phyloP scores from a whole-genome alignment of 2,888 invertebrate genomes.

The Macropis europaea region DNA sequence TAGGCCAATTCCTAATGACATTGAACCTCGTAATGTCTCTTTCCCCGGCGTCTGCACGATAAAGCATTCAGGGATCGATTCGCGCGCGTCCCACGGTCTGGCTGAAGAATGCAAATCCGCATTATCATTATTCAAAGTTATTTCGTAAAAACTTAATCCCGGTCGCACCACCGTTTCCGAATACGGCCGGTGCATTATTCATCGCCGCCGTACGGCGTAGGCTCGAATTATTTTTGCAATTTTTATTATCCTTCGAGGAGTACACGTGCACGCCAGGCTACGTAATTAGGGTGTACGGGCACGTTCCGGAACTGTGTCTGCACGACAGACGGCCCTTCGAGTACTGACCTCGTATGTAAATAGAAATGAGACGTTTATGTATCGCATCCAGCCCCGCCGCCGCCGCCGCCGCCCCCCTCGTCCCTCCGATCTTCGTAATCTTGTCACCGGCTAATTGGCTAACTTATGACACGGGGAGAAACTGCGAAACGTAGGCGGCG shows the following conservation, averaged over 20 bases:
- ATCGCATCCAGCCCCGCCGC: no score
- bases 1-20: no score
- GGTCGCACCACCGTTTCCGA: neutral
- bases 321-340: neutral
- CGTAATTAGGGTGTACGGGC: slow-evolving; percentile 4
- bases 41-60: neutral
- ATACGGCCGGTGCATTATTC: slow-evolving; percentile 20
- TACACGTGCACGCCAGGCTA: neutral
- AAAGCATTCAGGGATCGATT: neutral
- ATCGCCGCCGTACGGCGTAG: neutral
- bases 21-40: no score
- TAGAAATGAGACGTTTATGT: slow-evolving; percentile 56
- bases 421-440: no score
- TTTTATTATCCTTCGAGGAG: slow-evolving; percentile 22
- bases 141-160: slow-evolving; percentile 37
- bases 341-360: slow-evolving; percentile 44
- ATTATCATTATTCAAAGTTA: slow-evolving; percentile 14
- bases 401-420: no score
- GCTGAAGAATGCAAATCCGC: slow-evolving; percentile 7
- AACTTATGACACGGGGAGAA: slow-evolving; percentile 58
- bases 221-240: slow-evolving; percentile 15
- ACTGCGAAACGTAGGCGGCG: slow-evolving; percentile 33
- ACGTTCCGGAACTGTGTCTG: neutral
- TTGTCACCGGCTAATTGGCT: slow-evolving; percentile 58
- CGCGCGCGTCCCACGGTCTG: neutral